A percentile compares a stretch with the other conserved stretches of the same genome.
Evolutionary conservation across 1,140 invertebrate genomes (phyloP).

Genomic region (Listronotus bonariensis): DNA sequence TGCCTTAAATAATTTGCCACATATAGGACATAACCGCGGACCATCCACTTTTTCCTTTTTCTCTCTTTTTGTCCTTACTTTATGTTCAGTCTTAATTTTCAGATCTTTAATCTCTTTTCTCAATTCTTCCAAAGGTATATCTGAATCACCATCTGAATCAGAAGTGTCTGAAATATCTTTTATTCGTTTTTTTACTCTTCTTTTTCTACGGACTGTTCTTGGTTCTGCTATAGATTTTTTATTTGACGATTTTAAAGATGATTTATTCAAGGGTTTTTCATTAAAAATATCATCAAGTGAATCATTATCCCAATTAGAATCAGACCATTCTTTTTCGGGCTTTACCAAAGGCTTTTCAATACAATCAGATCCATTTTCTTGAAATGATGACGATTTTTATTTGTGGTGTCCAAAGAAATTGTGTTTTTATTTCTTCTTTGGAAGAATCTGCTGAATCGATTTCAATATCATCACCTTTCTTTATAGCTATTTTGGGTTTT

Average conservation of each 20-base stretch:
- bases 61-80: constrained; percentile 4
- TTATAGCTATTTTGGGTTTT: too few species aligned
- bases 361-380: too few species aligned
- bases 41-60: constrained; percentile 3
- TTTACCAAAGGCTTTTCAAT: too few species aligned
- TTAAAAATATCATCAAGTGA: too few species aligned
- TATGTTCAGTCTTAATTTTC: background rate
- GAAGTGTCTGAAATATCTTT: constrained; percentile 1
- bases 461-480: too few species aligned
- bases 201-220: background rate
- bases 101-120: constrained; percentile 11
- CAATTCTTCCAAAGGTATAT: constrained; percentile 14
- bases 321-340: too few species aligned
- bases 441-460: too few species aligned
- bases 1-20: constrained; percentile 32
- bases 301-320: background rate
- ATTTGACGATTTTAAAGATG: background rate
- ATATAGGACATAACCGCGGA: constrained; percentile 25
- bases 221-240: background rate
- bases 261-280: too few species aligned
- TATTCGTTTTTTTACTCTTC: too few species aligned
- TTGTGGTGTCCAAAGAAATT: too few species aligned
- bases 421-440: too few species aligned
- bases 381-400: too few species aligned
- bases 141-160: constrained; percentile 2